Evolutionary conservation across 2,797 vertebrate genomes (phyloP), one percentile per base, ranked within the genome.

Genomic region (Sebastes elongatus): DNA sequence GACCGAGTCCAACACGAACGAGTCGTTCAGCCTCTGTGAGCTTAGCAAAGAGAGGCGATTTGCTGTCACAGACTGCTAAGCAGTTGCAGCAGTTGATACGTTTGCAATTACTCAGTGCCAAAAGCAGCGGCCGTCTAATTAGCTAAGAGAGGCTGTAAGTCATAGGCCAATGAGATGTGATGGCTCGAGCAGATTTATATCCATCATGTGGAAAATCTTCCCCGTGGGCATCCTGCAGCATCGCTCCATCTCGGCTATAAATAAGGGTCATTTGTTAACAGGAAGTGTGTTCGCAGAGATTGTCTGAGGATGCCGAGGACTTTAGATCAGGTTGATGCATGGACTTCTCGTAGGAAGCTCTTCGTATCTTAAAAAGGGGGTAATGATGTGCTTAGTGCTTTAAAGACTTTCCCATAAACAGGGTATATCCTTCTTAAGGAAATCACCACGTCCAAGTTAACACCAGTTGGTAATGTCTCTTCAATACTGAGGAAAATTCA

Each of bases 161-260:
- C 86, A 83, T 23, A 78, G 83, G 84, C 88, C 83, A 80, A 84
- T 86, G 78, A 85, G 83, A 91, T 85, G 80, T 78, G 88, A 89
- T 90, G 82, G 85, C 82, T 85, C 16, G 33, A 86, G 81, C 89
- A 85, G 92, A 93, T 93, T 89, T 80, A 74, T 84, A 91, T 89
- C 86, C 88, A 88, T 93, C 88, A 86, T 66, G 83, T 57, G 66
- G 82, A 72, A 73, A 86, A 84, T 86, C 81, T 72, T 56, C 72
- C 91, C 86, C 38, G 11, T 8, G 79, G 88, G 89, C 80, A 74
- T 82, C 80, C 6, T 42, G 11, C 76, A 23, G 79, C 74, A 60
- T 83, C 81, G 66, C 74, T 84, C 73, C 28, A 70, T 84, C 85
- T 66, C 62, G 2, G 72, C 63, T 69, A 23, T 73, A 88, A 90